These are phyloP conservation scores for Halcyon senegalensis DNA, from an alignment of 2,113 vertebrate genomes.

Conservation along the genomic window DNA sequence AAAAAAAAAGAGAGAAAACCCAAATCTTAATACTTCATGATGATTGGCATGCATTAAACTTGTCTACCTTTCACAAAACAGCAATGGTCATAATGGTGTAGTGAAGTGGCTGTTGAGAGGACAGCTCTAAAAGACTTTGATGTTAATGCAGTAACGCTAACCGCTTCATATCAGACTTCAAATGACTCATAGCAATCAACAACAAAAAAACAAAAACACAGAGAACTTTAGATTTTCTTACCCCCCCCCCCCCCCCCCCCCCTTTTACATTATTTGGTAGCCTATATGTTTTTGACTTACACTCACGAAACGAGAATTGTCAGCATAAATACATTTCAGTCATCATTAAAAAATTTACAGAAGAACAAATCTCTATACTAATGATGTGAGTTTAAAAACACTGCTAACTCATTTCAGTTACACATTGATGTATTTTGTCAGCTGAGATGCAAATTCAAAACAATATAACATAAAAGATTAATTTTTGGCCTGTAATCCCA, in stretches of 20 bases:
- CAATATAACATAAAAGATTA: not conserved
- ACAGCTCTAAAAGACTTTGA: not conserved
- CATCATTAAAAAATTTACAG: not conserved
- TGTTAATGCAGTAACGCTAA: not conserved
- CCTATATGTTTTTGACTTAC: not conserved
- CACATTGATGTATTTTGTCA: not conserved
- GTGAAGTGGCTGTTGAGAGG: not conserved
- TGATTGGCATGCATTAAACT: not conserved
- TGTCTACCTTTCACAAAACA: not conserved
- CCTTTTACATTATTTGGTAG: not conserved
- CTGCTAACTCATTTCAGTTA: not conserved
- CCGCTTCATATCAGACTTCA: not conserved
- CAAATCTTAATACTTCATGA: not conserved
- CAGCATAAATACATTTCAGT: not conserved
- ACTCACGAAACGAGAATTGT: not conserved
- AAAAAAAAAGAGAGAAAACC: not conserved
- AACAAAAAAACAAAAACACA: not conserved
- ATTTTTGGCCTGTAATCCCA: not conserved
- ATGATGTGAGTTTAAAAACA: not conserved
- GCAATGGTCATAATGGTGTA: not conserved
- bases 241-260: too few relatives aligned
- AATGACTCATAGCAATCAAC: not conserved
- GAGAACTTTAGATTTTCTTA: not conserved
- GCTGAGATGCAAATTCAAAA: not conserved
- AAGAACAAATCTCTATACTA: not conserved